phyloP scores from a whole-genome alignment of 2,797 vertebrate species.

The Apodemus agrarius region DNA sequence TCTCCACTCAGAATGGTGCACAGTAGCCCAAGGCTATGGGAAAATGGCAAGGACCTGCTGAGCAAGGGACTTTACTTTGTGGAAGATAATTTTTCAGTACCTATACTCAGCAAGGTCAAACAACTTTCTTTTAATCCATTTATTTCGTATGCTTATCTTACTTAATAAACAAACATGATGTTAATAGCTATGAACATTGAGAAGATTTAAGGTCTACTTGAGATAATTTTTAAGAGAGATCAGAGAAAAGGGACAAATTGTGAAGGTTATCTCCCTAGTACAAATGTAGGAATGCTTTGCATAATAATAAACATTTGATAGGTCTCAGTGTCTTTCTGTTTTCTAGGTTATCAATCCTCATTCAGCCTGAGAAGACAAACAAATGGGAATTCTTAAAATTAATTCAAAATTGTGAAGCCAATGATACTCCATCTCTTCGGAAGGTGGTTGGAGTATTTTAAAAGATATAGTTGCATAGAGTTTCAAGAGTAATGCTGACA shows the following conservation, averaged over 20 bases:
- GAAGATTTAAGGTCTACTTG: constrained; percentile 39
- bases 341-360: background rate
- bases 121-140: constrained; percentile 3
- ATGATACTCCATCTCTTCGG: background rate
- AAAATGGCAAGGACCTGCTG: background rate
- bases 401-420: background rate
- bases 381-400: background rate
- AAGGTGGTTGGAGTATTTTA: background rate
- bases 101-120: constrained; percentile 35
- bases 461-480: background rate
- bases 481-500: constrained; percentile 11
- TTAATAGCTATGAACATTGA: background rate
- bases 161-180: constrained; percentile 46
- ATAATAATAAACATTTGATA: constrained; percentile 27
- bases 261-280: constrained; percentile 33
- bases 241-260: constrained; percentile 28
- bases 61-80: background rate
- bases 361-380: constrained; percentile 22
- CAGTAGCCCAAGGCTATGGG: background rate
- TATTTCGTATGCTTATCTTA: constrained; percentile 18
- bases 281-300: background rate
- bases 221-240: constrained; percentile 34
- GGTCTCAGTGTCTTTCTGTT: background rate
- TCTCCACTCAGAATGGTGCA: background rate
- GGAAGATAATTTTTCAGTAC: constrained; percentile 24